These are phyloP conservation scores for Bradypodion ventrale DNA, from an alignment of 2,797 vertebrate species.

Conservation along the genomic window DNA sequence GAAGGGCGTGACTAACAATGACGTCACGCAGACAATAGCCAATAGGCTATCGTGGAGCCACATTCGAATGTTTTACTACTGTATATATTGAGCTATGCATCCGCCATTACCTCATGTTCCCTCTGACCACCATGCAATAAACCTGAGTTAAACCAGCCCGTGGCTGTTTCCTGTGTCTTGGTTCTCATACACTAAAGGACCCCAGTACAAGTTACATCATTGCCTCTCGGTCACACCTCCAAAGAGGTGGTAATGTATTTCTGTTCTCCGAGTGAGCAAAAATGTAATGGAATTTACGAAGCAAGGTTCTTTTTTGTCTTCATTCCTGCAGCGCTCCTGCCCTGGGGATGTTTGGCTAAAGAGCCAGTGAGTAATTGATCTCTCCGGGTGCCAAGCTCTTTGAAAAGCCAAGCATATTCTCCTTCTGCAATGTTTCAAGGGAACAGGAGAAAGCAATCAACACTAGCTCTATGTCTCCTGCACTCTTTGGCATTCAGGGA, in stretches of 20 bases:
- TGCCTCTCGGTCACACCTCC: neutral
- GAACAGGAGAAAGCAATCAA: neutral
- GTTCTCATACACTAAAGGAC: no score
- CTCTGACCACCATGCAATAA: no score
- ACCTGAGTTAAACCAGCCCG: no score
- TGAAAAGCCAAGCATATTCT: neutral
- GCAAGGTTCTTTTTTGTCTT: no score
- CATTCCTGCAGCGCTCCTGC: neutral
- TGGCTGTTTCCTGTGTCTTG: no score
- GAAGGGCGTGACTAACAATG: no score
- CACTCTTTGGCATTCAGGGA: neutral
- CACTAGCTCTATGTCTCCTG: neutral
- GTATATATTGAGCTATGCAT: no score
- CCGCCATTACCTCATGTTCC: no score
- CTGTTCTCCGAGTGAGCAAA: neutral
- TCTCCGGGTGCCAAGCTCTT: neutral
- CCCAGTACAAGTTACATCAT: no score
- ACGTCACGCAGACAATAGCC: no score
- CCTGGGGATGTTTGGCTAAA: neutral
- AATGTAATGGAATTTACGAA: neutral
- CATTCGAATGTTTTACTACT: no score
- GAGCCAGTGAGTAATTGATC: neutral
- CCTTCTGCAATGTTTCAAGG: neutral
- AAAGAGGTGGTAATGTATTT: neutral
- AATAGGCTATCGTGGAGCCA: no score